Evolutionary conservation across 2,888 invertebrate species (phyloP).

Genomic region (Hypomecis atomaria): DNA sequence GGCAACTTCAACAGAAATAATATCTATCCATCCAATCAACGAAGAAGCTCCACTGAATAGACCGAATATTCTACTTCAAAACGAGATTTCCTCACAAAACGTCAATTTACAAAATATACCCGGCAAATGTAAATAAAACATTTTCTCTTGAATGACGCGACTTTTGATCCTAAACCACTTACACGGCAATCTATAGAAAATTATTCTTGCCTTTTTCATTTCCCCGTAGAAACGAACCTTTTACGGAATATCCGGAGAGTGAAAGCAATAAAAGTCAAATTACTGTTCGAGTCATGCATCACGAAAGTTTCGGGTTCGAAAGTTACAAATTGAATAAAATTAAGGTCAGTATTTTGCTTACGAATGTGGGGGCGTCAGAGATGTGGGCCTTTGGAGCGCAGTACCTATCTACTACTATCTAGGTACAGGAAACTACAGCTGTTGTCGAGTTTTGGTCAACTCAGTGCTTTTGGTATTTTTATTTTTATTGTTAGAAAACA

Average conservation of each 20-base stretch:
- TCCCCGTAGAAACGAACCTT: constrained; percentile 62
- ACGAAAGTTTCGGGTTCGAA: constrained; percentile 79
- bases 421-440: too few relatives aligned
- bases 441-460: too few relatives aligned
- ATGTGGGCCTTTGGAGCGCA: constrained; percentile 42
- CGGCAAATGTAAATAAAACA: constrained; percentile 37
- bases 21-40: constrained; percentile 17
- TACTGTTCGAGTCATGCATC: constrained; percentile 79
- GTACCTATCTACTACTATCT: neutral
- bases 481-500: too few relatives aligned
- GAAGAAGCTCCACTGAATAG: constrained; percentile 20
- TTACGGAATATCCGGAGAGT: constrained; percentile 62
- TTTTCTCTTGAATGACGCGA: constrained; percentile 39
- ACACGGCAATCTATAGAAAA: constrained; percentile 49
- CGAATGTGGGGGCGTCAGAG: constrained; percentile 41
- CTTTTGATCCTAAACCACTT: constrained; percentile 46
- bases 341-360: constrained; percentile 65
- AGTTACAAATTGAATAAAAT: constrained; percentile 82
- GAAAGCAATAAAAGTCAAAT: constrained; percentile 81
- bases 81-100: constrained; percentile 38
- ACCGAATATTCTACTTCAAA: constrained; percentile 24
- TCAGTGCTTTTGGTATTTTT: too few relatives aligned
- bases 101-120: constrained; percentile 39
- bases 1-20: neutral
- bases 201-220: constrained; percentile 55